A percentile compares a stretch with the other conserved stretches of the same genome.
Evolutionary conservation across 1,140 invertebrate species (phyloP).

Genomic region (Phocides pigmalion): DNA sequence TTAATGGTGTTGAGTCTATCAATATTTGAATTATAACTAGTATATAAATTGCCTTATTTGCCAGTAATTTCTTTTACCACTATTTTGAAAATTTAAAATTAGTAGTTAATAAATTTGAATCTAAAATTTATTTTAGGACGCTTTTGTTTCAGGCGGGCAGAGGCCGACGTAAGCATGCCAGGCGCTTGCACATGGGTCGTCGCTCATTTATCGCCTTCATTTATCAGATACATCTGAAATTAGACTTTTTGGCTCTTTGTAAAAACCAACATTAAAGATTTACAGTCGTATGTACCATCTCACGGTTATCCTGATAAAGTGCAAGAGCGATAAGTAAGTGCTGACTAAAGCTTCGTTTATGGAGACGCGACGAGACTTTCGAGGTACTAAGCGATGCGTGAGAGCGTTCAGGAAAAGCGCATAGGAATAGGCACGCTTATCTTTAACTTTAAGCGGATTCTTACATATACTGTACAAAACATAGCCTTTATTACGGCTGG

Average conservation of each 20-base stretch:
- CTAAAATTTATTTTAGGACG: constrained; percentile 25
- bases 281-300: too few relatives aligned
- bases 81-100: too few relatives aligned
- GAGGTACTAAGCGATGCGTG: not conserved
- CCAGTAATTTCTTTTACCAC: too few relatives aligned
- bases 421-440: not conserved
- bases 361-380: not conserved
- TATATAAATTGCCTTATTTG: too few relatives aligned
- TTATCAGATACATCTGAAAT: not conserved
- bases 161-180: constrained; percentile 24
- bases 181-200: constrained; percentile 11
- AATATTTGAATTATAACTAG: too few relatives aligned
- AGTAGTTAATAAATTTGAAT: not conserved
- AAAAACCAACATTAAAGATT: not conserved
- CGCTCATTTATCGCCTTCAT: constrained; percentile 1
- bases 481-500: not conserved
- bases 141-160: constrained; percentile 35
- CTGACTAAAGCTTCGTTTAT: not conserved
- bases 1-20: too few relatives aligned
- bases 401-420: not conserved
- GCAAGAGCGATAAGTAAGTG: not conserved
- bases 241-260: not conserved
- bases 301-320: not conserved
- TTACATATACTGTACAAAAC: not conserved
- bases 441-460: not conserved